Base-by-base conservation (phyloP, 2,888 invertebrate genomes). In the Taphrorychus bicolor region DNA sequence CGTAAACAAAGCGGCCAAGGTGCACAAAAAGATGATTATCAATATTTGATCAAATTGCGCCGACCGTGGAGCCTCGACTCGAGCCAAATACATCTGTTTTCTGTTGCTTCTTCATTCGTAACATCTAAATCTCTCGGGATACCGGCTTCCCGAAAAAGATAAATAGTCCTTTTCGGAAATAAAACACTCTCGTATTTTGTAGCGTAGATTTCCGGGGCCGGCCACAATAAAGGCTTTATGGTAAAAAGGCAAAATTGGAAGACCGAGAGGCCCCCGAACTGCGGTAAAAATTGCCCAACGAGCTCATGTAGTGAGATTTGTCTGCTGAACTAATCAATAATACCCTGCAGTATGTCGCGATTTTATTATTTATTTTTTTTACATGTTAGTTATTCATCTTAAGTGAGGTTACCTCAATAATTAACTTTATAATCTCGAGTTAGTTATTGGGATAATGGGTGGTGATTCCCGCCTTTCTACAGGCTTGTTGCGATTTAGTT, bases 81-180 rank as follows among this genome's bases (percentile, higher is more conserved):
- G 45, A 14, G 45, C 45, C 24, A 64, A 64, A 64, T 59, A 66
- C 66, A 66, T 66, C 54, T 66, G 59, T 59, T 66, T 56, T 59
- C 59, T 66, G 66, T 66, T 59, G 66, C 59, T 66, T 54, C 59
- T 54, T 59, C 66, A 66, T 59, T 66, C 66, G 66, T 66, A 66
- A 66, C 66, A 22, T 59, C 66, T 66, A 66, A 66, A 66, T 66
- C 66, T 59, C 49, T 7, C 17, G 54, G 59, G 66, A 42, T 18
- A 14, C 5, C 17, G 7, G 14, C n/a, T 32, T 24, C 51, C 40
- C 49, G 59, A 59, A 59, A 59, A 59, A 59, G 59, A 59, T 59
- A 51, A 59, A 65, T 65, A 21, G 48, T 14, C 41, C 17, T 21
- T 42, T 66, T 59, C 59, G 53, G 45, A 22, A 66, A 66, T 66